Percentiles rank a stretch among this genome's conserved stretches.
Evolutionary conservation across 1,140 invertebrate genomes (phyloP).

Genomic region (Pseudobourletiella spinata): DNA sequence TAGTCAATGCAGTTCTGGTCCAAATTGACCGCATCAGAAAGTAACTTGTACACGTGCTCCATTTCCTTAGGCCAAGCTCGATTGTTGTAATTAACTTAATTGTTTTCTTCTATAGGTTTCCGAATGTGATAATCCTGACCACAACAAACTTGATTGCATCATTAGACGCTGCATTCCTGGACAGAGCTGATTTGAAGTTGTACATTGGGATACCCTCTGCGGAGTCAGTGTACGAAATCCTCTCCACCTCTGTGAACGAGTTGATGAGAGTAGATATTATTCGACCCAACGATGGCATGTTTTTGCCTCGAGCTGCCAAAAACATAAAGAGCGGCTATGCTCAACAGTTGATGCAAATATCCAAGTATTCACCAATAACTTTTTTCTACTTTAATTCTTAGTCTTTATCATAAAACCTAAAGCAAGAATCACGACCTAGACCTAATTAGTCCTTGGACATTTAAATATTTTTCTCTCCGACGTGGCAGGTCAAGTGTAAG

Average conservation of each 20-base stretch:
- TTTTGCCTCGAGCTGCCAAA: not conserved
- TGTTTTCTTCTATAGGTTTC: slow-evolving; percentile 47
- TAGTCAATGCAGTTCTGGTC: slow-evolving; percentile 91
- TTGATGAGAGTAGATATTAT: slow-evolving; percentile 55
- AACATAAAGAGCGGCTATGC: not conserved
- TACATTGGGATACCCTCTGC: slow-evolving; percentile 71
- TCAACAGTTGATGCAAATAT: not conserved
- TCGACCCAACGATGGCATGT: not conserved
- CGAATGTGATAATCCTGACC: slow-evolving; percentile 87
- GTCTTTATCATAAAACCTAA: not conserved
- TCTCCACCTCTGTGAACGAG: slow-evolving; percentile 64
- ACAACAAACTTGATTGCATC: slow-evolving; percentile 93
- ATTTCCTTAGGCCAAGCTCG: not conserved
- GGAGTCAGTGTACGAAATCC: slow-evolving; percentile 73
- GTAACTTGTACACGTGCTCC: slow-evolving; percentile 38
- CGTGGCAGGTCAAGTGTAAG: slow-evolving; percentile 53
- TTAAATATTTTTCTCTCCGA: not conserved
- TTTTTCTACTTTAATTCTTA: slow-evolving; percentile 9
- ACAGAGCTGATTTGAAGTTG: slow-evolving; percentile 89
- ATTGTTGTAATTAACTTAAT: not conserved
- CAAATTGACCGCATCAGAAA: slow-evolving; percentile 84
- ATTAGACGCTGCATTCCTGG: slow-evolving; percentile 91
- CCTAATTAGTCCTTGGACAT: not conserved
- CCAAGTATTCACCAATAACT: slow-evolving; percentile 13
- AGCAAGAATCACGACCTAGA: not conserved